phyloP scores from a whole-genome alignment of 2,113 vertebrate genomes.

The Nycticryphes semicollaris region DNA sequence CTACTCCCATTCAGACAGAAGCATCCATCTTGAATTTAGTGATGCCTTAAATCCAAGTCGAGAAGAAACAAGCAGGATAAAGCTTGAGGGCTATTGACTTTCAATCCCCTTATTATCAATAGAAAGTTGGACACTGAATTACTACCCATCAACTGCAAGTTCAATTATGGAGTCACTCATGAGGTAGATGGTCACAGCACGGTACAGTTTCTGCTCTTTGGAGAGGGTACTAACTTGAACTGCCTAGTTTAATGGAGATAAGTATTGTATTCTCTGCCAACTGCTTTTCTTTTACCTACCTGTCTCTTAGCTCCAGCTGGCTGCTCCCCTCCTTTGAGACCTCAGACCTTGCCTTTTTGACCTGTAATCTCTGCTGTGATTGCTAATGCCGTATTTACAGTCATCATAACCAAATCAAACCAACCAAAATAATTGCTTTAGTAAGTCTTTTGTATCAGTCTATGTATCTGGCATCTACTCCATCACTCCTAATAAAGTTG shows the following conservation, averaged over 20 bases:
- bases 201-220: not conserved
- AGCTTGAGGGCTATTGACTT: not conserved
- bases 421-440: not conserved
- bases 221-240: not conserved
- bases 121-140: not conserved
- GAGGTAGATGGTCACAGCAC: not conserved
- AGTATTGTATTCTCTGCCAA: not conserved
- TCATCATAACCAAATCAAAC: not conserved
- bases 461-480: not conserved
- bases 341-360: not conserved
- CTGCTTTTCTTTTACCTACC: not conserved
- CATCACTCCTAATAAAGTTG: not conserved
- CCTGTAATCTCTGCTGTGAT: not conserved
- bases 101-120: not conserved
- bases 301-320: not conserved
- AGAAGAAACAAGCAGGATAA: not conserved
- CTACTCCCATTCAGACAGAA: not conserved
- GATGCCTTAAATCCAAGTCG: not conserved
- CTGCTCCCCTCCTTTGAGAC: not conserved
- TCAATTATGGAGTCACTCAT: not conserved
- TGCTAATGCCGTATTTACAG: not conserved
- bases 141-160: not conserved
- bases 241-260: not conserved
- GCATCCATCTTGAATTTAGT: not conserved
- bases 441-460: not conserved